Percentiles rank a stretch among this genome's conserved stretches.
These are phyloP conservation scores for Graptemys geographica DNA, from an alignment of 2,797 vertebrate species.

Conservation along the genomic window DNA sequence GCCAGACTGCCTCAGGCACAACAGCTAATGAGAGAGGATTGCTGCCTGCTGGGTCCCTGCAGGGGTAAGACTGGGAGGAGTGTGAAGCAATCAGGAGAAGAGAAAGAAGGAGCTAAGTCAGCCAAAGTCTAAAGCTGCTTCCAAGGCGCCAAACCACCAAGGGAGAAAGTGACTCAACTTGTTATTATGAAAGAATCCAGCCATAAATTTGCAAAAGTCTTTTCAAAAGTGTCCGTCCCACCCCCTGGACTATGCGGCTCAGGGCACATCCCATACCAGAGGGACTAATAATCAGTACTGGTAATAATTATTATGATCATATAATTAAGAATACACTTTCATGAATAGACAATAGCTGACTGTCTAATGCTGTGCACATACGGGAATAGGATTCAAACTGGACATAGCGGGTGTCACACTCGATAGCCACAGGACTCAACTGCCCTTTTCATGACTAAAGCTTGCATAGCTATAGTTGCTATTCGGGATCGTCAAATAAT, in stretches of 20 bases:
- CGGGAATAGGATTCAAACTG: not conserved
- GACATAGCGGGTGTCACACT: rapidly evolving
- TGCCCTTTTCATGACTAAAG: no score
- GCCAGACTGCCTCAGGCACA: not conserved
- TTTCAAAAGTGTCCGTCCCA: not conserved
- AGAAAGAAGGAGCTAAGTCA: not conserved
- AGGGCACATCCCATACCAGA: slow-evolving; percentile 50
- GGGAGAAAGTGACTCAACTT: no score
- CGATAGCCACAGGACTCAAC: no score
- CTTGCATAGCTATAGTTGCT: no score
- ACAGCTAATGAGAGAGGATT: not conserved
- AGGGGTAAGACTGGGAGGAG: not conserved
- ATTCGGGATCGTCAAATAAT: no score
- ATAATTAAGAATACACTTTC: slow-evolving; percentile 56
- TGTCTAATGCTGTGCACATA: not conserved
- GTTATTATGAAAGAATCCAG: not conserved
- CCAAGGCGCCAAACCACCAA: no score
- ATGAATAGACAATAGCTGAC: slow-evolving; percentile 49
- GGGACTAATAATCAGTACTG: slow-evolving; percentile 68
- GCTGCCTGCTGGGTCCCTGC: not conserved
- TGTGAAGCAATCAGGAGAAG: not conserved
- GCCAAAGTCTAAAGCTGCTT: no score
- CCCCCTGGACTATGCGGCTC: slow-evolving; percentile 30
- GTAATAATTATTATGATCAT: slow-evolving; percentile 58
- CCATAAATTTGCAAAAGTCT: slow-evolving; percentile 23